phyloP scores from a whole-genome alignment of 2,113 vertebrate species.

The Oenanthe oenanthe region DNA sequence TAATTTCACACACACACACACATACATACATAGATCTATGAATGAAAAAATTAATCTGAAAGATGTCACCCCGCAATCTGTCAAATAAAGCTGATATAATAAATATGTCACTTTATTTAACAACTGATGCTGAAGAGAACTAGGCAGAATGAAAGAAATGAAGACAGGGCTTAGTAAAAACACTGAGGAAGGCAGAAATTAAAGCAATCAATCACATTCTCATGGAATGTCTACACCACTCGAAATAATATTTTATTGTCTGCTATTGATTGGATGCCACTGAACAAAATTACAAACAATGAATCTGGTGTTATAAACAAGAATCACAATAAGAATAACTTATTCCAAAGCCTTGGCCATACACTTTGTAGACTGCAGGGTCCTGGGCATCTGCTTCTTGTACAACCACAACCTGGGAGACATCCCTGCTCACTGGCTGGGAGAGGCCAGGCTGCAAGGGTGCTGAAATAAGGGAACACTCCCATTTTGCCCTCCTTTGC shows the following conservation, averaged over 20 bases:
- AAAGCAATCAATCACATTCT: conserved; percentile 76
- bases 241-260: conserved; percentile 76
- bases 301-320: conserved; percentile 71
- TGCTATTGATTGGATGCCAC: conserved; percentile 73
- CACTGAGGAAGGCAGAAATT: conserved; percentile 73
- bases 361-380: background rate
- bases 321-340: conserved; percentile 60
- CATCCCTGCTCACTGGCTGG: background rate
- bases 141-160: conserved; percentile 65
- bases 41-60: conserved; percentile 58
- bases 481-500: background rate
- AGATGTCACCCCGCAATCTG: conserved; percentile 48
- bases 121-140: conserved; percentile 66
- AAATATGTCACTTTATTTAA: conserved; percentile 77
- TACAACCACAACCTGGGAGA: background rate
- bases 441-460: background rate
- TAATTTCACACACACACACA: conserved; percentile 7
- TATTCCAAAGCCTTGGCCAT: background rate
- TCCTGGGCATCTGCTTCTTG: background rate
- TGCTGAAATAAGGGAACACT: background rate
- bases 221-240: conserved; percentile 58
- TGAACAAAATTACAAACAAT: conserved; percentile 71
- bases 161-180: conserved; percentile 61
- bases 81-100: conserved; percentile 75
- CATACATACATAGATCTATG: conserved; percentile 18